Conservation (phyloP, 2,797 vertebrate genomes). For the Neopelma chrysocephalum region DNA sequence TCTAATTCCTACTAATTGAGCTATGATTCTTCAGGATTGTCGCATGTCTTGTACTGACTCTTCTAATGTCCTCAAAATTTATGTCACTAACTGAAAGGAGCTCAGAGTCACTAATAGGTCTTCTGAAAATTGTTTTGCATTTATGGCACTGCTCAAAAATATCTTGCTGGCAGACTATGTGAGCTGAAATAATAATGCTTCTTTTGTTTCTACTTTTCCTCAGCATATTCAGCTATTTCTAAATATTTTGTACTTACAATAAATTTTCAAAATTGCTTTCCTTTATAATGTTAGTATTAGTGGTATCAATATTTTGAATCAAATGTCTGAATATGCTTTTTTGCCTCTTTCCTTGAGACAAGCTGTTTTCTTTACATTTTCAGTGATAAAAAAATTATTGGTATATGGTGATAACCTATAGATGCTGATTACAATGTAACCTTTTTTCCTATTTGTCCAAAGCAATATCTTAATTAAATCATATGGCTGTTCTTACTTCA, state of each 20-base stretch:
- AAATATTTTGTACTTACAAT: not conserved
- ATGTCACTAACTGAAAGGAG: not conserved
- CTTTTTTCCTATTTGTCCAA: not conserved
- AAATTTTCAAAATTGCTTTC: not conserved
- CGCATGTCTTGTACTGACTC: not conserved
- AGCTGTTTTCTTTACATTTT: not conserved
- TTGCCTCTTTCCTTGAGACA: not conserved
- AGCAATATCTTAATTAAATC: not conserved
- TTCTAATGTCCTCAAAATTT: not conserved
- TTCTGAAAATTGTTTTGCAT: not conserved
- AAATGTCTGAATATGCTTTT: not conserved
- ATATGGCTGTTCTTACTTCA: not conserved
- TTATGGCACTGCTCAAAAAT: not conserved
- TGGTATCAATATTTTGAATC: not conserved
- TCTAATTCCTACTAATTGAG: slow-evolving; percentile 24
- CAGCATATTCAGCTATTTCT: not conserved
- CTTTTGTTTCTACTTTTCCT: not conserved
- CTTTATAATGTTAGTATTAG: not conserved
- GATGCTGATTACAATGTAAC: not conserved
- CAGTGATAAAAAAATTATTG: not conserved
- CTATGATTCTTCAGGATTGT: slow-evolving; percentile 4
- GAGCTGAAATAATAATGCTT: not conserved
- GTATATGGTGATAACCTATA: not conserved
- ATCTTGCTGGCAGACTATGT: not conserved
- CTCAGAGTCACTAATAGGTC: not conserved